A percentile compares a stretch with the other conserved stretches of the same genome.
Conservation (phyloP, 2,797 vertebrate genomes). For the Agapornis canus region DNA sequence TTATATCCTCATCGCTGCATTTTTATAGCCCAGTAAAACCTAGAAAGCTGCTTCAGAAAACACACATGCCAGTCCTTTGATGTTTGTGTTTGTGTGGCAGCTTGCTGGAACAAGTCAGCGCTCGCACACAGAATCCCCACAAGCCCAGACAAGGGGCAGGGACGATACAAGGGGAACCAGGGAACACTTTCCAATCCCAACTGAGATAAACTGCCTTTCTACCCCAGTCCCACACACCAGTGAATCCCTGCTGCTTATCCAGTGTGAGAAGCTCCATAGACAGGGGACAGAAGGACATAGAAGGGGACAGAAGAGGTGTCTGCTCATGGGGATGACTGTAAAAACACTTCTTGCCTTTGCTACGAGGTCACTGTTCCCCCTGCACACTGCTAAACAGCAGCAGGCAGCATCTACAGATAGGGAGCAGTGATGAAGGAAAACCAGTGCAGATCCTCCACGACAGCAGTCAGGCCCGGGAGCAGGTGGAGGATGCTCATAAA, state of each 20-base stretch:
- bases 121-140: neutral
- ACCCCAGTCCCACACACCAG: neutral
- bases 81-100: slow-evolving; percentile 42
- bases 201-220: neutral
- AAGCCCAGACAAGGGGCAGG: neutral
- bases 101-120: neutral
- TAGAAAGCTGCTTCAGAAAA: slow-evolving; percentile 52
- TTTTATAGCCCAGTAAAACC: slow-evolving; percentile 68
- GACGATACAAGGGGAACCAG: neutral
- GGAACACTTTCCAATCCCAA: neutral
- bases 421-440: neutral
- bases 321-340: neutral
- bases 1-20: slow-evolving; percentile 30
- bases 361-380: neutral
- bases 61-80: slow-evolving; percentile 44
- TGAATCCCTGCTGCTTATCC: neutral
- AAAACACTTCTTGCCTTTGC: neutral
- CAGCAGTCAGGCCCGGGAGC: neutral
- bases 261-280: fast-evolving
- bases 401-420: neutral
- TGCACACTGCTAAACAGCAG: neutral
- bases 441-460: neutral
- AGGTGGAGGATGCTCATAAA: neutral
- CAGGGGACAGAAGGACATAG: neutral
- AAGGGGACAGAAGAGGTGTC: neutral